Conservation (phyloP, 2,888 invertebrate genomes). For the Drosophila bunnanda region DNA sequence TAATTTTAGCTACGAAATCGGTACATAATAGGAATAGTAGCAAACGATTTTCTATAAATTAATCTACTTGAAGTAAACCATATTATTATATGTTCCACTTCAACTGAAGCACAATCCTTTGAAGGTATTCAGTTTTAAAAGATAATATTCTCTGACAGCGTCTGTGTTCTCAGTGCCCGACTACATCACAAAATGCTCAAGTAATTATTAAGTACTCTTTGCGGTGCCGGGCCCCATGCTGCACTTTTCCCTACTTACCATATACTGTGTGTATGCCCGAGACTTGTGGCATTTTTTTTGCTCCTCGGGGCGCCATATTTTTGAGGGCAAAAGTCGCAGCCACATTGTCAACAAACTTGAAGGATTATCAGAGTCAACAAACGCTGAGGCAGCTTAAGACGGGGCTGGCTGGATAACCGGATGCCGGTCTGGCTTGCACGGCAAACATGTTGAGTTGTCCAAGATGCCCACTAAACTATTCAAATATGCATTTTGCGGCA, state of each 20-base stretch:
- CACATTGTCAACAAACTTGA: constrained; percentile 81
- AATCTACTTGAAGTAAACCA: background rate
- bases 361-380: constrained; percentile 81
- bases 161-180: constrained; percentile 26
- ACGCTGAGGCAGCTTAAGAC: constrained; percentile 60
- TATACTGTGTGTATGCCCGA: constrained; percentile 11
- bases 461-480: constrained; percentile 55
- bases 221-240: constrained; percentile 56
- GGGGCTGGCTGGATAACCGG: constrained; percentile 8
- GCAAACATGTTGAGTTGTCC: constrained; percentile 40
- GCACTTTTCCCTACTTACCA: constrained; percentile 38
- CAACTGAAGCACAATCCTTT: background rate
- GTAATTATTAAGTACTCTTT: constrained; percentile 79
- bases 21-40: background rate
- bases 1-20: background rate
- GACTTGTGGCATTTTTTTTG: constrained; percentile 39
- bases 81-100: background rate
- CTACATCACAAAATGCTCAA: constrained; percentile 73
- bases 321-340: constrained; percentile 54
- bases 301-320: constrained; percentile 60
- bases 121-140: background rate
- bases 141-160: background rate
- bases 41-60: background rate
- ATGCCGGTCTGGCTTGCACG: constrained; percentile 2
- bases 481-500: constrained; percentile 66